Conservation (phyloP, 1,140 invertebrate genomes). For the Saccostrea cuccullata region DNA sequence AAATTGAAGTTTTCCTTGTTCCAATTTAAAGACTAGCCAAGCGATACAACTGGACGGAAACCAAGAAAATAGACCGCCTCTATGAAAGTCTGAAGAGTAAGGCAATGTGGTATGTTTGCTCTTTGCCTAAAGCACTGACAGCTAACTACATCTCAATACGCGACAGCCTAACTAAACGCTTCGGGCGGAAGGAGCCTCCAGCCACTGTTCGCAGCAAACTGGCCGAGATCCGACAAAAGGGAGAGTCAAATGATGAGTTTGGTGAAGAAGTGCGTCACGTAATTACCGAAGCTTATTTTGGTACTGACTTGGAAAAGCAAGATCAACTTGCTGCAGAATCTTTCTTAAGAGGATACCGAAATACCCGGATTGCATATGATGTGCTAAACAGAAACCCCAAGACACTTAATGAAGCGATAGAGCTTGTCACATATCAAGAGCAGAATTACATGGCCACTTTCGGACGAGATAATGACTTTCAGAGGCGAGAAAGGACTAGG, state of each 20-base stretch:
- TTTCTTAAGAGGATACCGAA: slow-evolving; percentile 11
- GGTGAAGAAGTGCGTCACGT: not conserved
- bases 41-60: not conserved
- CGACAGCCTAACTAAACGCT: not conserved
- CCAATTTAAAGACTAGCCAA: not conserved
- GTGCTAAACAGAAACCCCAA: not conserved
- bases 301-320: not conserved
- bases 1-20: not conserved
- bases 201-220: not conserved
- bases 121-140: not conserved
- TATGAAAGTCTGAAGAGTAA: slow-evolving; percentile 4
- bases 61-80: too few relatives aligned
- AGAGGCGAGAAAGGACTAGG: not conserved
- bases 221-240: not conserved
- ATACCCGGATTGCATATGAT: not conserved
- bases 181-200: not conserved
- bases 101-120: not conserved
- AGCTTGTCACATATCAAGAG: not conserved
- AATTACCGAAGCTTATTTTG: not conserved
- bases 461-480: not conserved
- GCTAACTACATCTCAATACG: not conserved
- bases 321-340: slow-evolving; percentile 9
- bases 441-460: not conserved
- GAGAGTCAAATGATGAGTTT: slow-evolving; percentile 1
- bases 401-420: slow-evolving; percentile 11